Base-by-base conservation (phyloP, 2,888 invertebrate genomes). In the Schizotus pectinicornis region DNA sequence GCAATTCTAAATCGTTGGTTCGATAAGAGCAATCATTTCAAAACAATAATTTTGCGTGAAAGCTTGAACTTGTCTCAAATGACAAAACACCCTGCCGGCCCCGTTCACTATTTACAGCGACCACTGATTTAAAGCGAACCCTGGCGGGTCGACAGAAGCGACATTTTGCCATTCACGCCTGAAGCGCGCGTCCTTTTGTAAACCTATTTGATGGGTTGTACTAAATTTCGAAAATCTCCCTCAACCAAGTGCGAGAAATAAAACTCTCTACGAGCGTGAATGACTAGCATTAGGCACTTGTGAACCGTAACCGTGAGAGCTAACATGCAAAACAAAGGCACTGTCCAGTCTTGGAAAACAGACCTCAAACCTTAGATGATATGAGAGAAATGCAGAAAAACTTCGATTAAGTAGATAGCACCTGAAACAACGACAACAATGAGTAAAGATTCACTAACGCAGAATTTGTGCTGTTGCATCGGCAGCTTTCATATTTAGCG, bases 231-330 rank as follows among this genome's bases (percentile, higher is more conserved):
- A 39, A n/a, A 42, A 32, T 38, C 7, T 46, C 13, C 54, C 47
- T 41, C 41, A 54, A 43, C 53, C 49, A 32, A 49, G 56, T 50
- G 43, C 50, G 14, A 3, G 22, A 22, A 22, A 22, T 32, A 11
- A 47, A 54, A 33, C 46, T 41, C 48, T 37, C 50, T 50, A 50
- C 50, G 54, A 54, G 57, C 43, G 56, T 60, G 56, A 60, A 42
- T 60, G 60, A 60, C 60, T 60, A 60, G 60, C 60, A 39, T 59
- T 51, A 60, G 60, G 60, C 60, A 60, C 60, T 60, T 60, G 47
- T 56, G 51, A 59, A 49, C 50, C 33, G 31, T 43, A 30, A 43
- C 43, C 49, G 55, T 42, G 45, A 49, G 36, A 43, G 49, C 48
- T 14, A 49, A 46, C 52, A 53, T 53, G 54, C 59, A 59, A 22